These are phyloP conservation scores for Oryzias sinensis DNA, from an alignment of 2,797 vertebrate species.

Conservation along the genomic window DNA sequence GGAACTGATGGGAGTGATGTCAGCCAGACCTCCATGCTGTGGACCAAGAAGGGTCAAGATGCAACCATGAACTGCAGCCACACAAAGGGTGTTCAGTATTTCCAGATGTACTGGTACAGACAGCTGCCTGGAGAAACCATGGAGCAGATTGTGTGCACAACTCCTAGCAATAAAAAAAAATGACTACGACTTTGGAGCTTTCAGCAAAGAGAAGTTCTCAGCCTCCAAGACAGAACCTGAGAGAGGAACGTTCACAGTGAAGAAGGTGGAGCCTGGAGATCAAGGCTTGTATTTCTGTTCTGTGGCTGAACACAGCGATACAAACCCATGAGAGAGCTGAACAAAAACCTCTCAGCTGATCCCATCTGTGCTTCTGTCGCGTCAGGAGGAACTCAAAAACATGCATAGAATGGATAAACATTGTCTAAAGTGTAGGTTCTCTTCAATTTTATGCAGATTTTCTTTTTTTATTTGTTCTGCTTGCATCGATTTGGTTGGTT, in stretches of 20 bases:
- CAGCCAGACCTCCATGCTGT: conserved; percentile 32
- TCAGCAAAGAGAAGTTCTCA: conserved; percentile 22
- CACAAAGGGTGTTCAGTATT: rapidly evolving
- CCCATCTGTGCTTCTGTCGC: background rate
- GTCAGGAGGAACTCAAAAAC: too few relatives aligned
- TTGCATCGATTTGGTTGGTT: too few relatives aligned
- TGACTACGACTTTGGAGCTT: conserved; percentile 1
- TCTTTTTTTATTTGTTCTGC: too few relatives aligned
- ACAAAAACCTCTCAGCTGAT: conserved; percentile 23
- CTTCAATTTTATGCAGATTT: too few relatives aligned
- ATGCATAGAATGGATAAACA: too few relatives aligned
- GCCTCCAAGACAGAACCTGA: background rate
- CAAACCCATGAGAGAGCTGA: conserved; percentile 11
- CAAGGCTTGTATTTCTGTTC: conserved; percentile 56
- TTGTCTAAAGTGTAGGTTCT: too few relatives aligned
- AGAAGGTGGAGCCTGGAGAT: conserved; percentile 27
- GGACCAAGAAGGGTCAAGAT: background rate
- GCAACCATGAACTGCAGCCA: conserved; percentile 56
- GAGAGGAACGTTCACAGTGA: conserved; percentile 36
- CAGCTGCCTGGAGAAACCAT: conserved; percentile 45
- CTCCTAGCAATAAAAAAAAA: conserved; percentile 14
- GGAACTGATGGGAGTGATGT: conserved; percentile 22
- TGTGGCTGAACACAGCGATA: conserved; percentile 54
- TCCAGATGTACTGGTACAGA: conserved; percentile 59
- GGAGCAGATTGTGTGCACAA: conserved; percentile 16